phyloP scores from a whole-genome alignment of 2,888 invertebrate species.

The Drosophila pseudotakahashii region DNA sequence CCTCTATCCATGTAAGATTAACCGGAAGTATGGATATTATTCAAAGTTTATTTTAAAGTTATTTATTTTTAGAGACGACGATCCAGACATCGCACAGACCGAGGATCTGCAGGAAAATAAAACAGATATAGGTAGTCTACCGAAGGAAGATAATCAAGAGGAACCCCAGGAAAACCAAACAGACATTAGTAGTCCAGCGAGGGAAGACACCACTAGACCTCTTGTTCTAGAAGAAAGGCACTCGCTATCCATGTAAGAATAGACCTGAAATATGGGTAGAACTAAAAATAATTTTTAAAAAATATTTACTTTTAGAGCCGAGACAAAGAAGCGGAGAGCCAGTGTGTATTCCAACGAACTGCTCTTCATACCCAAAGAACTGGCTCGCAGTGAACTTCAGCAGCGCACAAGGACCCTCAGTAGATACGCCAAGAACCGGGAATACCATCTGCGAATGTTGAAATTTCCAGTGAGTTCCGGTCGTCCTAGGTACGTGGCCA shows the following conservation, averaged over 20 bases:
- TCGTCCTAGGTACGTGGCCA: constrained; percentile 64
- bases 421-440: constrained; percentile 23
- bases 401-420: constrained; percentile 17
- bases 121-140: neutral
- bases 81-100: too few relatives aligned
- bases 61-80: neutral
- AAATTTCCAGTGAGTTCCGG: constrained; percentile 67
- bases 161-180: neutral
- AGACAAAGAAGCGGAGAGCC: constrained; percentile 71
- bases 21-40: neutral
- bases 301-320: constrained; percentile 52
- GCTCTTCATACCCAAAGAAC: constrained; percentile 68
- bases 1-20: constrained; percentile 57
- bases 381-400: constrained; percentile 58
- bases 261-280: too few relatives aligned
- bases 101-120: neutral
- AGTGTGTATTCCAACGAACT: constrained; percentile 55
- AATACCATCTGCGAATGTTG: constrained; percentile 51
- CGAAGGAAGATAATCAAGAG: too few relatives aligned
- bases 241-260: constrained; percentile 70
- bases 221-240: constrained; percentile 51
- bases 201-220: constrained; percentile 15
- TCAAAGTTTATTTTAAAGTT: neutral
- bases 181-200: neutral
- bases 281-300: neutral